Evolutionary conservation across 2,888 invertebrate genomes (phyloP).

Genomic region (Caradrina clavipalpis): DNA sequence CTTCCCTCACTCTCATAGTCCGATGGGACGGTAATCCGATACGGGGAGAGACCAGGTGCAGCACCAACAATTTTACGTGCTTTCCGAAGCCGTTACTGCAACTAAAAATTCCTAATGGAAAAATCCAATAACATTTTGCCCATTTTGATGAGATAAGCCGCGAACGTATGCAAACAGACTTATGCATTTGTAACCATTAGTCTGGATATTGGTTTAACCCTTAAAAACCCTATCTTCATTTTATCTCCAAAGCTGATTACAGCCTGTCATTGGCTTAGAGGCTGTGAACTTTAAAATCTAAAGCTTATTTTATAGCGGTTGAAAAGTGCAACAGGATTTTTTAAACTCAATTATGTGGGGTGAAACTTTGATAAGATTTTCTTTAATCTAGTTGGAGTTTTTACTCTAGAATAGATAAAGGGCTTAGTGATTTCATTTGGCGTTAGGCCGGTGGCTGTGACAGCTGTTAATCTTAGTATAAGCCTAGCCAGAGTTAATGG

Average conservation of each 20-base stretch:
- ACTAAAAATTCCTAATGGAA: too few species aligned
- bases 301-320: conserved; percentile 11
- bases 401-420: background rate
- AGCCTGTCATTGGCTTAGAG: conserved; percentile 9
- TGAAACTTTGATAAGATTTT: conserved; percentile 5
- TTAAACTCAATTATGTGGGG: conserved; percentile 23
- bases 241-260: background rate
- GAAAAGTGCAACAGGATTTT: conserved; percentile 23
- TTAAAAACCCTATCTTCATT: background rate
- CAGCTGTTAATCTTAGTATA: background rate
- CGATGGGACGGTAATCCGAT: too few species aligned
- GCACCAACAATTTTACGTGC: too few species aligned
- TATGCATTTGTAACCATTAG: background rate
- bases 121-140: too few species aligned
- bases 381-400: background rate
- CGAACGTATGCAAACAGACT: background rate
- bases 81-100: too few species aligned
- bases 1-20: too few species aligned
- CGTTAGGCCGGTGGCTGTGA: background rate
- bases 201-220: background rate
- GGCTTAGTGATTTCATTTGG: background rate
- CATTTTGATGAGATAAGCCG: too few species aligned
- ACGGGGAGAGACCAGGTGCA: too few species aligned
- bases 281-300: conserved; percentile 13
- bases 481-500: background rate